Conservation (phyloP, 2,113 vertebrate genomes). For the Dicentrarchus labrax region DNA sequence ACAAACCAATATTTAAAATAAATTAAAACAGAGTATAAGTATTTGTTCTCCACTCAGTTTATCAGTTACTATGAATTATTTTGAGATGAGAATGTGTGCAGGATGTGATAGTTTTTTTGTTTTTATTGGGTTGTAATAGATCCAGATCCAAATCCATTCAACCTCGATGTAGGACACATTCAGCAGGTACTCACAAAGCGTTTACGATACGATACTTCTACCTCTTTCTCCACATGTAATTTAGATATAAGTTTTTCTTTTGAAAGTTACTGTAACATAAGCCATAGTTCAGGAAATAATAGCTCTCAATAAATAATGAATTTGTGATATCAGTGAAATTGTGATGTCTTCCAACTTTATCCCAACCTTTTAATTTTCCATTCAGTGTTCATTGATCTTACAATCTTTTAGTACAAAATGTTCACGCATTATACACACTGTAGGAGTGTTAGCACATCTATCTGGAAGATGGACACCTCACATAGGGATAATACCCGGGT, state of each 20-base stretch:
- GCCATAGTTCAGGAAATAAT: background rate
- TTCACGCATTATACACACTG: too few species aligned
- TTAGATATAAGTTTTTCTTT: background rate
- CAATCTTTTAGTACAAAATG: too few species aligned
- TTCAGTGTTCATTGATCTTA: background rate
- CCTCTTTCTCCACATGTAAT: background rate
- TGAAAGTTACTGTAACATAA: background rate
- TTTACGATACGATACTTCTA: background rate
- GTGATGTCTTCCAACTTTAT: background rate
- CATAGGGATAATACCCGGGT: background rate
- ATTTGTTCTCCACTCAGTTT: background rate
- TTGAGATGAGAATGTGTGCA: background rate
- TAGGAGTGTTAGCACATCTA: too few species aligned
- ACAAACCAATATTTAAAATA: background rate
- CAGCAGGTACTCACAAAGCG: background rate
- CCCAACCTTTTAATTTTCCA: background rate
- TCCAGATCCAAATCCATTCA: background rate
- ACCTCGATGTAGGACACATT: background rate
- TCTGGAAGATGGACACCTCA: background rate
- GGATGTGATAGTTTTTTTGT: background rate
- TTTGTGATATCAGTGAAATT: background rate
- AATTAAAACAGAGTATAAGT: background rate
- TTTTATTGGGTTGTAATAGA: background rate
- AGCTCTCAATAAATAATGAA: background rate
- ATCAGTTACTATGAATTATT: background rate